Evolutionary conservation across 2,888 invertebrate genomes (phyloP), one percentile per base, ranked within the genome.

Genomic region (Tetropium fuscum): DNA sequence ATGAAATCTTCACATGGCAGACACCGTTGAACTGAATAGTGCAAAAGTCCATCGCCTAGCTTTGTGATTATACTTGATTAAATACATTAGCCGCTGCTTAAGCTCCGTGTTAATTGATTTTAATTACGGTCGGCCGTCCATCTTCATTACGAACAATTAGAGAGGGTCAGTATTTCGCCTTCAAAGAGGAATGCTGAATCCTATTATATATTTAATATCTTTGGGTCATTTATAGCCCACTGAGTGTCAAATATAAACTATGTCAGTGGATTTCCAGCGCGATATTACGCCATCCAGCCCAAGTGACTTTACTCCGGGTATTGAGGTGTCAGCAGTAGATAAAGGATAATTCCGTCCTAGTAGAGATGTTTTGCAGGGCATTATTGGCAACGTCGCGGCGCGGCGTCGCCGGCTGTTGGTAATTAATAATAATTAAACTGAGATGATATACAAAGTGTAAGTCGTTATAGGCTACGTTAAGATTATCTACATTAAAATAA

Each of bases 141-240:
- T 73, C 70, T 70, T 70, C 71, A 72, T 74, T 68, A 71, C 59
- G 63, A 49, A 61, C 65, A 70, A 73, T 74, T 69, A 70, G 64
- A 54, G 60, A 63, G 66, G 68, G 62, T 64, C 66, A 63, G 60
- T 58, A 61, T 57, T 58, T 61, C 63, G 61, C 53, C 59, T 61
- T 56, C 55, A 53, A 59, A 53, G 45, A 58, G 44, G 40, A 61
- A 58, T 53, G 22, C 19, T 27, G 48, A 55, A 51, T 43, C 36
- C 22, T 20, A 18, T 54, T 55, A 27, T 44, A 44, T 41, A 61
- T 62, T 62, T 58, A 49, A 48, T 48, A 48, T 48, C 36, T 30
- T 30, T 10, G 18, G 43, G 22, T 22, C 34, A 34, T 43, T 43
- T 32, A 43, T 16, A 15, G 22, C 20, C 16, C 34, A 10, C 43